These are phyloP conservation scores for Rallus crepitans DNA, from an alignment of 2,797 vertebrate genomes.

Conservation along the genomic window DNA sequence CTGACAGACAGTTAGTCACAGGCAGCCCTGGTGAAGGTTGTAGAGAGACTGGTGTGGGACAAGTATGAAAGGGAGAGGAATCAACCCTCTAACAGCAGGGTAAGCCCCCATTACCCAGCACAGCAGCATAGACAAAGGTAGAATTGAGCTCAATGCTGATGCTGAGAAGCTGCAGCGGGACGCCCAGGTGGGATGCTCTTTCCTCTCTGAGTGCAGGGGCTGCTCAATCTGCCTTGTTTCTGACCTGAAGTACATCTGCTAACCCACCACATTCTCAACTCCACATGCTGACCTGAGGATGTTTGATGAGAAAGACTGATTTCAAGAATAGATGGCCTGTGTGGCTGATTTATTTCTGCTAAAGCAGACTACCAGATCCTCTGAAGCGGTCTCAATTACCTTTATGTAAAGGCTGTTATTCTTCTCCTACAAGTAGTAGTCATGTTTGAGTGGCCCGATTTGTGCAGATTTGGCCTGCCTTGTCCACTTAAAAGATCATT, in stretches of 20 bases:
- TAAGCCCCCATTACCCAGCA: neutral
- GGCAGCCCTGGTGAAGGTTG: neutral
- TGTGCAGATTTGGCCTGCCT: slow-evolving; percentile 88
- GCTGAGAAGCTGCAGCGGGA: fast-evolving
- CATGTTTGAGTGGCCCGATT: slow-evolving; percentile 84
- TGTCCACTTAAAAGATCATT: slow-evolving; percentile 97
- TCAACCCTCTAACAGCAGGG: neutral
- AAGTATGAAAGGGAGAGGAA: neutral
- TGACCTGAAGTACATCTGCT: slow-evolving; percentile 18
- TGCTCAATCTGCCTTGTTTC: neutral
- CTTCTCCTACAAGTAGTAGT: slow-evolving; percentile 82
- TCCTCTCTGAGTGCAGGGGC: neutral
- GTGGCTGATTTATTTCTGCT: slow-evolving; percentile 84
- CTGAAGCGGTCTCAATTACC: slow-evolving; percentile 83
- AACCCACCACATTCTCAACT: slow-evolving; percentile 16
- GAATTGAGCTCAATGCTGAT: neutral
- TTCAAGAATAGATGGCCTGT: slow-evolving; percentile 77
- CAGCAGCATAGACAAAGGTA: neutral
- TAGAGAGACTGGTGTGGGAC: fast-evolving
- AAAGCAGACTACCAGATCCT: slow-evolving; percentile 83
- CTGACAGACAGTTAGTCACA: neutral
- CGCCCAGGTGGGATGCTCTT: neutral
- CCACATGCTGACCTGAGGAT: slow-evolving; percentile 60
- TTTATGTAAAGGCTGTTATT: slow-evolving; percentile 77
- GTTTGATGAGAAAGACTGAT: slow-evolving; percentile 76